A percentile compares a stretch with the other conserved stretches of the same genome.
phyloP scores from a whole-genome alignment of 2,888 invertebrate genomes.

The Drosophila limbata region DNA sequence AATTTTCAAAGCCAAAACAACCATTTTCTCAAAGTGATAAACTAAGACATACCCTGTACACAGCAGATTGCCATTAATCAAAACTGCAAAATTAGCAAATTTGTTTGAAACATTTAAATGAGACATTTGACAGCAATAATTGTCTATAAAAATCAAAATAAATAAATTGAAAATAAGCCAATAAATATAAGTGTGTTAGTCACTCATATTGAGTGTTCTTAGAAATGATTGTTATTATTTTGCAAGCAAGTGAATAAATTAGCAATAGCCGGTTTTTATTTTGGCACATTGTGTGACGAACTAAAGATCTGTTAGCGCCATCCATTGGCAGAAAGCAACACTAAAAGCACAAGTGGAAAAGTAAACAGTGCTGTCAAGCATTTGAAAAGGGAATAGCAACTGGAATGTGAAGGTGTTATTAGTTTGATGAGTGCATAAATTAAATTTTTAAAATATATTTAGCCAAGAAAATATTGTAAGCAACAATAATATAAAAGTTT shows the following conservation, averaged over 20 bases:
- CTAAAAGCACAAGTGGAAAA: neutral
- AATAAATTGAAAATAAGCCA: constrained; percentile 3
- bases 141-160: constrained; percentile 9
- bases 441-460: neutral
- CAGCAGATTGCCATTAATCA: constrained; percentile 1
- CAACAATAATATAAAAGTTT: neutral
- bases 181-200: constrained; percentile 19
- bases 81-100: neutral
- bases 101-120: neutral
- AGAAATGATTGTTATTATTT: constrained; percentile 15
- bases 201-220: constrained; percentile 14
- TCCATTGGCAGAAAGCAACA: neutral
- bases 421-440: neutral
- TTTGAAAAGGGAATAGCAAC: no score
- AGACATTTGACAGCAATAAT: constrained; percentile 5
- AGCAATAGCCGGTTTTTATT: constrained; percentile 22
- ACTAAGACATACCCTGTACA: neutral
- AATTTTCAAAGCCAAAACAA: neutral
- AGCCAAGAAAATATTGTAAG: neutral
- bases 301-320: constrained; percentile 34
- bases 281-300: constrained; percentile 16
- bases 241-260: constrained; percentile 18
- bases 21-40: neutral
- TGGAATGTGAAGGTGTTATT: neutral
- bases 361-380: neutral